Conservation (phyloP, 2,797 vertebrate genomes). For the Naso thynnoides region DNA sequence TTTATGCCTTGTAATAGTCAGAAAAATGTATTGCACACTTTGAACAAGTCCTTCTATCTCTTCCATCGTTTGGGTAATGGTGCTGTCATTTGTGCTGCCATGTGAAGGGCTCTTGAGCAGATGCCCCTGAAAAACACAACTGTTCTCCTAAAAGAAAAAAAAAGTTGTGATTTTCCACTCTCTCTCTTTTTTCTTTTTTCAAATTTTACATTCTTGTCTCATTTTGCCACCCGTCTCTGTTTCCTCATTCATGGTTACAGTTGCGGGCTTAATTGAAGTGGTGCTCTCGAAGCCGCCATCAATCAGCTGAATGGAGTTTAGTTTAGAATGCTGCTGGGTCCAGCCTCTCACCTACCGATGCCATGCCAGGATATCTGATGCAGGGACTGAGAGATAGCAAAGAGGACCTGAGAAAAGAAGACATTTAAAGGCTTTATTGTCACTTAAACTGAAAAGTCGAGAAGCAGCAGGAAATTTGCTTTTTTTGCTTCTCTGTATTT, state of each 20-base stretch:
- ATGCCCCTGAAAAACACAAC: conserved; percentile 34
- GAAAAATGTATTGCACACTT: conserved; percentile 41
- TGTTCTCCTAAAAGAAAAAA: conserved; percentile 41
- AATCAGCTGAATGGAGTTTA: conserved; percentile 46
- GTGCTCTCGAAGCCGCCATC: conserved; percentile 51
- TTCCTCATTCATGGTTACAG: conserved; percentile 40
- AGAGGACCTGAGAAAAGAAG: conserved; percentile 40
- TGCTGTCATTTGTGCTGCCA: conserved; percentile 27
- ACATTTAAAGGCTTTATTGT: conserved; percentile 54
- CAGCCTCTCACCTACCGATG: conserved; percentile 41
- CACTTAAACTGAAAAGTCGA: conserved; percentile 48
- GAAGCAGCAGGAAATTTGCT: conserved; percentile 30
- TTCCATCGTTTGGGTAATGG: conserved; percentile 54
- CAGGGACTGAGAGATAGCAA: conserved; percentile 29
- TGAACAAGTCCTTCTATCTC: conserved; percentile 29
- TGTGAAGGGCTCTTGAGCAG: conserved; percentile 40
- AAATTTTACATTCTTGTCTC: conserved; percentile 5
- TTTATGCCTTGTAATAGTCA: conserved; percentile 19
- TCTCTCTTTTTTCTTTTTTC: background rate
- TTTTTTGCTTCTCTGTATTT: conserved; percentile 33
- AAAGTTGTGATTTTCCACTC: conserved; percentile 19
- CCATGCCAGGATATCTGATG: conserved; percentile 55
- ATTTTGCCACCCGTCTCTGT: background rate
- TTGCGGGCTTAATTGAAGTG: conserved; percentile 54
- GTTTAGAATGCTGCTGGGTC: conserved; percentile 46